Evolutionary conservation across 1,140 invertebrate species (phyloP).

Genomic region (Centruroides sculpturatus): DNA sequence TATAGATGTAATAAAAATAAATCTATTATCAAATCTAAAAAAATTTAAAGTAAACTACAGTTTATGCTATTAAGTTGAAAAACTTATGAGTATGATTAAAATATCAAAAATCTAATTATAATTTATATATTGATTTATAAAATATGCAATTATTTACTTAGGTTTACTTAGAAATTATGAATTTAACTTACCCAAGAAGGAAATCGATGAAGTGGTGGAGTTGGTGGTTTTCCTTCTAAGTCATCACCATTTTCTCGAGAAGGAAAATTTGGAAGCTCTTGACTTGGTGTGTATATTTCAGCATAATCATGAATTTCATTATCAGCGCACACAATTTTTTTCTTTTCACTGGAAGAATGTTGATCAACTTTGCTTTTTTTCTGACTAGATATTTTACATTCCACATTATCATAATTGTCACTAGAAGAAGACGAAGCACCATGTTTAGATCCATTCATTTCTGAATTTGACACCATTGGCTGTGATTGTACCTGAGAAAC

Average conservation of each 20-base stretch:
- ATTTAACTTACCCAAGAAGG: conserved; percentile 24
- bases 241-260: conserved; percentile 33
- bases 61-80: too few relatives aligned
- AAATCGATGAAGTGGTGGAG: conserved; percentile 61
- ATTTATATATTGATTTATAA: too few relatives aligned
- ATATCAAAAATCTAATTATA: too few relatives aligned
- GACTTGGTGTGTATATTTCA: conserved; percentile 82
- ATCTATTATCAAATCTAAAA: too few relatives aligned
- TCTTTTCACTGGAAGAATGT: conserved; percentile 1
- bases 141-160: too few relatives aligned
- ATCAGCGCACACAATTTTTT: conserved; percentile 11
- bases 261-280: conserved; percentile 47
- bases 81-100: too few relatives aligned
- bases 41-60: too few relatives aligned
- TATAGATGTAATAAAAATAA: too few relatives aligned
- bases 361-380: conserved; percentile 5
- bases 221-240: conserved; percentile 41
- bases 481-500: background rate
- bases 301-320: conserved; percentile 74
- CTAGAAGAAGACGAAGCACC: background rate
- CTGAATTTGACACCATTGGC: too few relatives aligned
- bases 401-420: conserved; percentile 7
- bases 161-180: too few relatives aligned
- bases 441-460: background rate
- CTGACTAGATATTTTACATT: conserved; percentile 10